Base-by-base conservation (phyloP, 2,113 vertebrate genomes). In the Lamprologus ornatipinnis region DNA sequence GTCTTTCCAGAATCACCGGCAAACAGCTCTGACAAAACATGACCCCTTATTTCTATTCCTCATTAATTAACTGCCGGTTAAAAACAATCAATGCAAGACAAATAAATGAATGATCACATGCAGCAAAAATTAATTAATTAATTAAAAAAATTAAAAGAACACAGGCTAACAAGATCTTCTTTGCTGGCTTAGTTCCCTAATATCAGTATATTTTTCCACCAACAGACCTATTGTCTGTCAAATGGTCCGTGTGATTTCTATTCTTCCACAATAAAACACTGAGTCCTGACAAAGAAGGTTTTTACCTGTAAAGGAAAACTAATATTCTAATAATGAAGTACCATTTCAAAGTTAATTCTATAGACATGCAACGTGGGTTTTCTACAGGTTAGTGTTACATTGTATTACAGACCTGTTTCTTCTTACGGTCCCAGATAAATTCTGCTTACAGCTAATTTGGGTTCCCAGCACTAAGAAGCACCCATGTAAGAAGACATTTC, bases 51-150 rank as follows among this genome's bases (percentile, higher is more conserved):
- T 73, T 73, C 8, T 45, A 45, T 26, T 73, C 68, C 37, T 23
- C 21, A 47, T 47, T 17, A 75, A 28, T 28, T 42, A 73, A 73
- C 21, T 65, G 60, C 9, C 0, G 1, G 26, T 28, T 26, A 42
- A 70, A 70, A 70, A 75, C 6, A 73, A 73, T 2, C 68, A 45
- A 26, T 3, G 7, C n/a, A 9, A 70, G 35, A 68, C n/a, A 40
- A 37, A 68, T 40, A 42, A 42, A 23, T 15, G 40, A 23, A 45
- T 26, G 5, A 73, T 17, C 5, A 26, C 13, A 26, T 14, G 2
- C 21, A 73, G 9, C 68, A 73, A 33, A 45, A 17, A 73, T 31
- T 0, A 31, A 60, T 58, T 0, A 26, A 65, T 35, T 0, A 35
- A 11, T 35, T 0, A 0, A 0, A 60, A 60, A 45, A 73, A 45